Percentiles rank a stretch among this genome's conserved stretches.
Evolutionary conservation across 2,797 vertebrate genomes (phyloP).

Genomic region (Halcyon leucocephala): DNA sequence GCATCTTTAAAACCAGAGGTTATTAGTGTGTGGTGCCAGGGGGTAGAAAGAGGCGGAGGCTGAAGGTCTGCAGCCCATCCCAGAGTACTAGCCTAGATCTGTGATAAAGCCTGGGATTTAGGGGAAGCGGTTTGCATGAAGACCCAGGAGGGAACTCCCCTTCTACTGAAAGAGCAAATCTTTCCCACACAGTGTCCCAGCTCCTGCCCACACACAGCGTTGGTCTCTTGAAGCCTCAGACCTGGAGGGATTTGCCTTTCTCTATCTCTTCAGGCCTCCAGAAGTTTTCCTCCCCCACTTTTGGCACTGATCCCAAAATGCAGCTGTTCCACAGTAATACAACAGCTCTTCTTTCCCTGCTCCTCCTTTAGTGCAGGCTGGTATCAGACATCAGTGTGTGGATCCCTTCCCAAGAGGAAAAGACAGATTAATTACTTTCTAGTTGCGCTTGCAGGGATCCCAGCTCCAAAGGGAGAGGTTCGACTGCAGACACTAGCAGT

Average conservation of each 20-base stretch:
- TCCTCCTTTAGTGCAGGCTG: background rate
- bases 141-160: conserved; percentile 27
- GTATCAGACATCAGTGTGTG: background rate
- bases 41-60: background rate
- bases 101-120: conserved; percentile 15
- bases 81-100: background rate
- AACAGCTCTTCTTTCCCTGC: background rate
- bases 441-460: background rate
- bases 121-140: background rate
- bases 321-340: conserved; percentile 37
- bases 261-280: conserved; percentile 33
- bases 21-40: background rate
- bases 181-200: background rate
- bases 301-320: conserved; percentile 35
- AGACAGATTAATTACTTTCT: background rate
- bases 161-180: conserved; percentile 14
- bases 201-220: conserved; percentile 22
- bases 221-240: conserved; percentile 40
- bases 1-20: background rate
- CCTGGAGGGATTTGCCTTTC: conserved; percentile 38
- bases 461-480: background rate
- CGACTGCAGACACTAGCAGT: background rate
- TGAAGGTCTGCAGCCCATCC: background rate
- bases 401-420: conserved; percentile 26
- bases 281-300: conserved; percentile 55